These are phyloP conservation scores for Amblyornis subalaris DNA, from an alignment of 2,113 vertebrate genomes.

Conservation along the genomic window DNA sequence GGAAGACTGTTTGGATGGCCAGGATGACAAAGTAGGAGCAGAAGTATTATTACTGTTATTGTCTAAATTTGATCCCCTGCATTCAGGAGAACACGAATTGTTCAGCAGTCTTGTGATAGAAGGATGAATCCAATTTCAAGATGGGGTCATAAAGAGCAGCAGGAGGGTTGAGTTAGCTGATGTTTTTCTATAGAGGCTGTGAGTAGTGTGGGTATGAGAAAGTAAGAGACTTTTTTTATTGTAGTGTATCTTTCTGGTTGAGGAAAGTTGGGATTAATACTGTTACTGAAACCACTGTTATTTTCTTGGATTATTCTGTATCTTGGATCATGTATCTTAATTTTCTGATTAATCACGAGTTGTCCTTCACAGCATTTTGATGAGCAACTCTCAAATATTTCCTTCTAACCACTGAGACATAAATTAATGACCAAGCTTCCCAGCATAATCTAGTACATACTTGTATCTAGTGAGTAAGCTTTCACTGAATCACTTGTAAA, in stretches of 20 bases:
- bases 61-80: background rate
- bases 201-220: background rate
- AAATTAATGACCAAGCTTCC: background rate
- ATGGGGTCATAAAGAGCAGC: background rate
- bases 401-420: background rate
- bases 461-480: background rate
- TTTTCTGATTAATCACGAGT: background rate
- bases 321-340: background rate
- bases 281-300: background rate
- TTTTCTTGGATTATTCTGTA: background rate
- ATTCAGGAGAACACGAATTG: background rate
- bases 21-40: slow-evolving; percentile 46
- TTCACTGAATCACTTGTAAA: background rate
- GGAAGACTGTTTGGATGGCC: background rate
- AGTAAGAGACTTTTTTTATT: background rate
- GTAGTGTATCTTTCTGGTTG: background rate
- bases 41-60: background rate
- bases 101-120: background rate
- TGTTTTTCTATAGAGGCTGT: background rate
- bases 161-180: background rate
- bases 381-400: background rate
- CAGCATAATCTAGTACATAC: background rate
- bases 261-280: background rate
- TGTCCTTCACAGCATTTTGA: background rate
- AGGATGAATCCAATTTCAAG: background rate